phyloP scores from a whole-genome alignment of 2,888 invertebrate species.

The Microdon myrmicae region DNA sequence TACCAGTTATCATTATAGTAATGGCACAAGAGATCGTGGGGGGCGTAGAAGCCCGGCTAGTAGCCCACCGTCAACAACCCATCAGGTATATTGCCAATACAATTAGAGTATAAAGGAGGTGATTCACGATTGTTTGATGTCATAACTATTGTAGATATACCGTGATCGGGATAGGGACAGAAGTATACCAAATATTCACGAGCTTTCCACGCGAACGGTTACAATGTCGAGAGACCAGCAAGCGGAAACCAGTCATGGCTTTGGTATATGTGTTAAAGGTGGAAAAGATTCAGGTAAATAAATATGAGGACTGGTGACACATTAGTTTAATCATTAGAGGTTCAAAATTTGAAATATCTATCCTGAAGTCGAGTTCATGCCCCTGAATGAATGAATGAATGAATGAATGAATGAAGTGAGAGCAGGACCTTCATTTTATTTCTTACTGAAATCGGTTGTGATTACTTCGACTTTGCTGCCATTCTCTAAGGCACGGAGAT shows the following conservation, averaged over 20 bases:
- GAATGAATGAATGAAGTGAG: too few species aligned
- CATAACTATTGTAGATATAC: slow-evolving; percentile 68
- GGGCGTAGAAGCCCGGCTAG: slow-evolving; percentile 75
- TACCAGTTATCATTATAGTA: slow-evolving; percentile 67
- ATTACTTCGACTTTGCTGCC: too few species aligned
- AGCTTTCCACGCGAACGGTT: slow-evolving; percentile 83
- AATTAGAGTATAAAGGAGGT: background rate
- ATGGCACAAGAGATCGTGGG: slow-evolving; percentile 65
- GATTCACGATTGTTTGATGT: background rate
- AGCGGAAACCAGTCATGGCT: slow-evolving; percentile 83
- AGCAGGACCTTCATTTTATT: too few species aligned
- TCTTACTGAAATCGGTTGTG: too few species aligned
- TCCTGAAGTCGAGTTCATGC: too few species aligned
- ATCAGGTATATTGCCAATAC: slow-evolving; percentile 70
- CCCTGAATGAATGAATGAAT: too few species aligned
- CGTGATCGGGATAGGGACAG: slow-evolving; percentile 70
- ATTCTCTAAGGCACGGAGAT: too few species aligned
- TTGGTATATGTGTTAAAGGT: slow-evolving; percentile 91
- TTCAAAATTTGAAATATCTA: too few species aligned
- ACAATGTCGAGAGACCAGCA: slow-evolving; percentile 85
- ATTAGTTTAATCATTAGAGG: too few species aligned
- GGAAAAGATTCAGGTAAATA: slow-evolving; percentile 84
- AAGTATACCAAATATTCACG: slow-evolving; percentile 75
- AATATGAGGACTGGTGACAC: too few species aligned
- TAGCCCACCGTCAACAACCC: slow-evolving; percentile 82